Conservation (phyloP, 2,888 invertebrate genomes). For the Nasonovia ribisnigri region DNA sequence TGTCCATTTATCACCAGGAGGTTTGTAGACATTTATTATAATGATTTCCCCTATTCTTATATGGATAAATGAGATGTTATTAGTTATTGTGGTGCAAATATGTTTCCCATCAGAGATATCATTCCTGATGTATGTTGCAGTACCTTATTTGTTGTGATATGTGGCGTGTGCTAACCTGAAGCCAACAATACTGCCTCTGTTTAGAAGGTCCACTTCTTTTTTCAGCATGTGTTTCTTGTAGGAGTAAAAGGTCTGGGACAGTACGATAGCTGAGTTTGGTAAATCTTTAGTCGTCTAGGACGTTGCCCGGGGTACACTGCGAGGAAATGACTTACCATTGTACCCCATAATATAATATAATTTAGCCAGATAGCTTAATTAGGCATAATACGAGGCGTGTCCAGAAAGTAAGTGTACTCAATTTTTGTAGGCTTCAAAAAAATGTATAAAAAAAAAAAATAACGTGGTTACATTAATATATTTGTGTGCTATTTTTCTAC, state of each 20-base stretch:
- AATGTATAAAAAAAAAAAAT: too few relatives aligned
- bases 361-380: too few relatives aligned
- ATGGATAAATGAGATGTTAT: constrained; percentile 15
- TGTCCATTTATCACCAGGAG: not conserved
- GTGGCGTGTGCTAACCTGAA: not conserved
- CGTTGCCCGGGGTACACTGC: too few relatives aligned
- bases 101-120: not conserved
- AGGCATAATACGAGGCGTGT: too few relatives aligned
- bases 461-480: too few relatives aligned
- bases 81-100: not conserved
- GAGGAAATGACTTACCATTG: too few relatives aligned
- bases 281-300: too few relatives aligned
- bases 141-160: constrained; percentile 30
- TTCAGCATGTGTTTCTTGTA: not conserved
- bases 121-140: not conserved
- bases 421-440: too few relatives aligned
- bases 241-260: not conserved
- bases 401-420: too few relatives aligned
- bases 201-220: not conserved
- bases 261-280: not conserved
- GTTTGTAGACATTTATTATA: not conserved
- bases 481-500: too few relatives aligned
- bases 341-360: too few relatives aligned
- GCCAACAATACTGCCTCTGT: not conserved
- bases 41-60: constrained; percentile 20